A percentile compares a stretch with the other conserved stretches of the same genome.
These are phyloP conservation scores for Aplysina aerophoba DNA, from an alignment of 37 sponge, comb jelly and placozoan genomes.

Conservation along the genomic window DNA sequence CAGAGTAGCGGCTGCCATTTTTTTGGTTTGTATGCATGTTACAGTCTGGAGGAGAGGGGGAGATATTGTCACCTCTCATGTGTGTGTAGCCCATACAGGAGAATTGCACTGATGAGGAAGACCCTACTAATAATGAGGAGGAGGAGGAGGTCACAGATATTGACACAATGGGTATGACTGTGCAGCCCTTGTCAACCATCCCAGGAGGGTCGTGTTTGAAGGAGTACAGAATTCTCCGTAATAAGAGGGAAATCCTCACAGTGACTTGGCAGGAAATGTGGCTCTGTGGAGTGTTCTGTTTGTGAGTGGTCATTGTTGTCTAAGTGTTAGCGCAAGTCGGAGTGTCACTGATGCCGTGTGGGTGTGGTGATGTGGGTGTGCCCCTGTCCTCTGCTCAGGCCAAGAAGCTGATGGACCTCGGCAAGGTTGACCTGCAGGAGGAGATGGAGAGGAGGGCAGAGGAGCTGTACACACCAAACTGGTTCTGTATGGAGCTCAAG, in stretches of 20 bases:
- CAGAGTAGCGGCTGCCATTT: no score
- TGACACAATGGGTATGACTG: constrained; percentile 13
- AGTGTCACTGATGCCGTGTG: no score
- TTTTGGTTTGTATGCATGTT: neutral
- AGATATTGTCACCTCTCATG: no score
- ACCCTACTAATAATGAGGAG: constrained; percentile 46
- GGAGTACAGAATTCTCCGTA: constrained; percentile 58
- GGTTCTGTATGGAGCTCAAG: constrained; percentile 92
- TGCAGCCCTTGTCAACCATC: constrained; percentile 47
- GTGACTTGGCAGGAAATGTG: constrained; percentile 59
- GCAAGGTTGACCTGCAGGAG: constrained; percentile 85
- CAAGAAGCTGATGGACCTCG: constrained; percentile 67
- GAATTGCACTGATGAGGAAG: constrained; percentile 3
- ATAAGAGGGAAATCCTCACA: constrained; percentile 86
- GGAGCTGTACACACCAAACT: constrained; percentile 87
- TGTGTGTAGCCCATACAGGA: neutral
- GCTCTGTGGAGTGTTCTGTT: constrained; percentile 83
- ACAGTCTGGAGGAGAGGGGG: constrained; percentile 3
- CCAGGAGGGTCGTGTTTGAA: constrained; percentile 75
- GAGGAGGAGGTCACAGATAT: constrained; percentile 38
- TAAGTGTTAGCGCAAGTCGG: no score
- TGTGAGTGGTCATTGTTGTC: constrained; percentile 44
- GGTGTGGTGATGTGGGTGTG: no score
- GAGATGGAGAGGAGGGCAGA: constrained; percentile 69
- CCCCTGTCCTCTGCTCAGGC: constrained; percentile 56